A percentile compares a stretch with the other conserved stretches of the same genome.
Evolutionary conservation across 1,140 invertebrate species (phyloP).

Genomic region (Zeugodacus cucurbitae): DNA sequence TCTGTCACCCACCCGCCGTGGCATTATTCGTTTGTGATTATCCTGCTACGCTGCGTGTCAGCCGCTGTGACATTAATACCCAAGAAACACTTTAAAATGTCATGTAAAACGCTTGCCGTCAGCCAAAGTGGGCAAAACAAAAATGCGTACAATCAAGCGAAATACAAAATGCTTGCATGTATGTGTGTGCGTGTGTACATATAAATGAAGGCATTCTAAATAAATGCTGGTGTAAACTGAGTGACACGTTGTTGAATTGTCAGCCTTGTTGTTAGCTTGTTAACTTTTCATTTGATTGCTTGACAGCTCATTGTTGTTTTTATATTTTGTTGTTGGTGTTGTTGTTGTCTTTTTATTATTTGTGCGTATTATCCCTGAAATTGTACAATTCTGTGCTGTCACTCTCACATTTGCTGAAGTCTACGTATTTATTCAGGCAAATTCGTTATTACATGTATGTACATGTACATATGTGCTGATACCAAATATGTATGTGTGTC

Average conservation of each 20-base stretch:
- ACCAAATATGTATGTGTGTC: not conserved
- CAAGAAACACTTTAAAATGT: conserved; percentile 10
- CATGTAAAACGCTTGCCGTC: not conserved
- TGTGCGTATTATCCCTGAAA: not conserved
- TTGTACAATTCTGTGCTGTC: not conserved
- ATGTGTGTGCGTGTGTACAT: too few relatives aligned
- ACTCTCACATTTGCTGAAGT: not conserved
- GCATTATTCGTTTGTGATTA: not conserved
- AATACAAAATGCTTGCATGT: too few relatives aligned
- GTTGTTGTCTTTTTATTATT: not conserved
- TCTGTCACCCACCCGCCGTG: not conserved
- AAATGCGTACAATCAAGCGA: not conserved
- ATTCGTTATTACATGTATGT: too few relatives aligned
- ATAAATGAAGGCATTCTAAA: not conserved
- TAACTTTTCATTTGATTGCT: conserved; percentile 19
- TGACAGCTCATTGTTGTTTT: not conserved
- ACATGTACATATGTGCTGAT: not conserved
- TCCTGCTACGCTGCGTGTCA: not conserved
- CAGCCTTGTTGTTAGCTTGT: conserved; percentile 6
- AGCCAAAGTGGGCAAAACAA: not conserved
- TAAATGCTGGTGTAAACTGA: not conserved
- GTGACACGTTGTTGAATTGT: not conserved
- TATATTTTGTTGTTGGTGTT: not conserved
- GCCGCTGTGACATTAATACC: conserved; percentile 31
- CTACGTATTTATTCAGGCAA: not conserved